Evolutionary conservation across 2,797 vertebrate species (phyloP).

Genomic region (Phylloscopus collybita): DNA sequence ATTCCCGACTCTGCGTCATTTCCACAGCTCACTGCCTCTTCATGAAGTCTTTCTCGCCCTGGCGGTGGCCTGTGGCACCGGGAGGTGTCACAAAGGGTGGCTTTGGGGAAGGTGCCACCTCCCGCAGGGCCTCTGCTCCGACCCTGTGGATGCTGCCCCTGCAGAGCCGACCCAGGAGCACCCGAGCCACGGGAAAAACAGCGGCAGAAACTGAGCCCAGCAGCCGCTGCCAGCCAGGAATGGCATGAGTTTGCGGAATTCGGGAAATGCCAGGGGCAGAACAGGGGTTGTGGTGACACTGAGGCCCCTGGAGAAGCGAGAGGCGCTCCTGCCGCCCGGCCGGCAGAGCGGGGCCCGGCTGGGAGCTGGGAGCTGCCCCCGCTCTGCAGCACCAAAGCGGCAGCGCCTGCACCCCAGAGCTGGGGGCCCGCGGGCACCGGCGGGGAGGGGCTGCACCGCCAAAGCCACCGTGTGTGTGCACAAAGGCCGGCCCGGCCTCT

Average conservation of each 20-base stretch:
- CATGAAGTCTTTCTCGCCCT: background rate
- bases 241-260: accelerated
- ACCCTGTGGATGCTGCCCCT: accelerated
- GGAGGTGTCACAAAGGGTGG: background rate
- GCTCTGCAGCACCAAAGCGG: accelerated
- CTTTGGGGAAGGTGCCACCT: background rate
- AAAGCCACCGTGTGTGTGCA: background rate
- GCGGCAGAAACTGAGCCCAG: background rate
- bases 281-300: accelerated
- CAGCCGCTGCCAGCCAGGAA: accelerated
- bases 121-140: accelerated
- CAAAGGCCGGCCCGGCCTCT: background rate
- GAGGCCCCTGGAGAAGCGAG: accelerated
- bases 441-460: background rate
- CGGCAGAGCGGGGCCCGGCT: accelerated
- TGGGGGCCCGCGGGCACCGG: background rate
- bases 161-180: accelerated
- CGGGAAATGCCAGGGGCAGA: background rate
- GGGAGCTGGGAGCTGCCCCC: accelerated
- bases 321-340: accelerated
- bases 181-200: accelerated
- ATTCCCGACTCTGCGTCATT: background rate
- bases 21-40: background rate
- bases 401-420: background rate
- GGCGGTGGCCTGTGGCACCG: background rate